Conservation (phyloP, 2,113 vertebrate species). For the Shinisaurus crocodilurus region DNA sequence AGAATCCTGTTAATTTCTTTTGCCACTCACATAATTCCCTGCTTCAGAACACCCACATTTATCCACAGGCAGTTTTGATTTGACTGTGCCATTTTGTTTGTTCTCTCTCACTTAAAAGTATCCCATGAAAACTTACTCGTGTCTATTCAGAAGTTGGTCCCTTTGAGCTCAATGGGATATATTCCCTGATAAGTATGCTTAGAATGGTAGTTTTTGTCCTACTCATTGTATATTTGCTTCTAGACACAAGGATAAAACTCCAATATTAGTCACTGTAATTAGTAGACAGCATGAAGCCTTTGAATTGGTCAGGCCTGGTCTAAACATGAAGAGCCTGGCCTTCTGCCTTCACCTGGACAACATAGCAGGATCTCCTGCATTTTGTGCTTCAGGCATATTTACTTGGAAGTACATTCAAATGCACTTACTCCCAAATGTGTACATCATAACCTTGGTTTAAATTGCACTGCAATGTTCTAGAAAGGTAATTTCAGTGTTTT, state of each 20-base stretch:
- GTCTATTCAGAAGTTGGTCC: not conserved
- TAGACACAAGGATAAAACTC: not conserved
- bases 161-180: not conserved
- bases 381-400: not conserved
- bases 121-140: not conserved
- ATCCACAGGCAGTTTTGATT: not conserved
- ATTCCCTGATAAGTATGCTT: not conserved
- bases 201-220: not conserved
- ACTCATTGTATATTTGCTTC: not conserved
- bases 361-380: not conserved
- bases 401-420: not conserved
- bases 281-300: not conserved
- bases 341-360: not conserved
- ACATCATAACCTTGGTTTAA: not conserved
- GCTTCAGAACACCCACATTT: slow-evolving; percentile 12
- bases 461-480: not conserved
- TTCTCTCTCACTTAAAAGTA: not conserved
- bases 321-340: not conserved
- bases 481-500: not conserved
- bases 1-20: slow-evolving; percentile 14
- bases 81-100: not conserved
- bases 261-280: not conserved
- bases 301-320: not conserved
- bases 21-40: not conserved
- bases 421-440: not conserved